Conservation (phyloP, 2,888 invertebrate species). For the Molanna angustata region DNA sequence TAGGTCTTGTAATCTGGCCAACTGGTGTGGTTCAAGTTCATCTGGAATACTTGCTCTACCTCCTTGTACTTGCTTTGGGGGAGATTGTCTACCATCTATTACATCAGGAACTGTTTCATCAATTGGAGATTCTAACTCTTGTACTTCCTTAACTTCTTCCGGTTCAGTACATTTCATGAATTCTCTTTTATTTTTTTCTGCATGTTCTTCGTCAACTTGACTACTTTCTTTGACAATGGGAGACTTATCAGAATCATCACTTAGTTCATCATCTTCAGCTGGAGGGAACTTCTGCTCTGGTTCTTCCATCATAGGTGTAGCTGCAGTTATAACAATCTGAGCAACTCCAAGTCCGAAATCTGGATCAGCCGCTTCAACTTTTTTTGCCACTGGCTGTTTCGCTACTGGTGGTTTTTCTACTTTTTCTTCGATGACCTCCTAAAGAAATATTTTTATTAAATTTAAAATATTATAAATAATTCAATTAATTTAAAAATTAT, state of each 20-base stretch:
- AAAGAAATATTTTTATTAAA: slow-evolving; percentile 2
- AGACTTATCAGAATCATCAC: slow-evolving; percentile 34
- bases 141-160: slow-evolving; percentile 21
- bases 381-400: slow-evolving; percentile 32
- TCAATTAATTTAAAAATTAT: no score
- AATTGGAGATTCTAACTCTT: slow-evolving; percentile 45
- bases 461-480: no score
- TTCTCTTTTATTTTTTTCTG: slow-evolving; percentile 33
- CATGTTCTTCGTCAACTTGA: slow-evolving; percentile 33
- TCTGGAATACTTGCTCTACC: slow-evolving; percentile 83
- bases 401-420: slow-evolving; percentile 31
- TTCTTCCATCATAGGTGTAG: slow-evolving; percentile 89
- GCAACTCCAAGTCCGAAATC: slow-evolving; percentile 77
- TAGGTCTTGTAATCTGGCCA: slow-evolving; percentile 82
- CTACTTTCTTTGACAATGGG: slow-evolving; percentile 36
- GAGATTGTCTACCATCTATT: slow-evolving; percentile 48
- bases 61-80: slow-evolving; percentile 70
- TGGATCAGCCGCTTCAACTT: slow-evolving; percentile 40
- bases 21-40: slow-evolving; percentile 84
- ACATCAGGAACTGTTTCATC: slow-evolving; percentile 61
- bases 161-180: slow-evolving; percentile 27
- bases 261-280: slow-evolving; percentile 42
- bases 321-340: slow-evolving; percentile 90
- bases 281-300: slow-evolving; percentile 78
- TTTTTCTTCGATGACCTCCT: slow-evolving; percentile 13